Evolutionary conservation across 2,113 vertebrate genomes (phyloP), one percentile per base, ranked within the genome.

Genomic region (Muntiacus reevesi): DNA sequence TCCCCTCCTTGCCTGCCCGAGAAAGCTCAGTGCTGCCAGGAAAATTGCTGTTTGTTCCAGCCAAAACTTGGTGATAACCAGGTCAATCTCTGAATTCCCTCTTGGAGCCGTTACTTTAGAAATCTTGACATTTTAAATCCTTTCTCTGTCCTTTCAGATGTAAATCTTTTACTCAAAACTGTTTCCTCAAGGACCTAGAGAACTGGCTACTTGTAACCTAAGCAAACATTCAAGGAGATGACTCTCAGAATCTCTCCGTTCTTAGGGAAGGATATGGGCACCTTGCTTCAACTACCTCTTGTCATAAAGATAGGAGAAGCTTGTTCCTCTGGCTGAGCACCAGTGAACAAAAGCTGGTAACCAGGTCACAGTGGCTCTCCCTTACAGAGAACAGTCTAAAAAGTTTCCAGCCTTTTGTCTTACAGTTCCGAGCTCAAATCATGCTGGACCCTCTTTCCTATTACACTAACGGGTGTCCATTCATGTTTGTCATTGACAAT

Each of bases 291-390:
- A 5, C 57, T 40, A 57, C 14, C 15, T 90, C 1, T 33, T 27
- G 2, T 25, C 36, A 21, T 90, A 17, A 67, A 89, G 10, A 43
- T 12, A 45, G 4, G 6, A 3, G 16, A 55, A 9, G 8, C 14
- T 84, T 43, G 2, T 50, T 87, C 4, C 25, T 89, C 10, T n/a
- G 9, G 1, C 4, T 83, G 43, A n/a, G 11, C 11, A 16, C 14
- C 30, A 28, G n/a, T 62, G 10, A 93, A 71, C 19, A 47, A 36
- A 83, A 78, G 3, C 23, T 19, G 7, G 5, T 84, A 36, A 4
- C 3, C 5, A 33, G 25, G n/a, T 55, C 23, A 50, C 36, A n/a
- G 2, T 14, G 4, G 0, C 10, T 36, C 30, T 30, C 21, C 5
- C 13, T n/a, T 25, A 83, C 2, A 55, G 15, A 47, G 1, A 3